Evolutionary conservation across 2,797 vertebrate species (phyloP), one percentile per base, ranked within the genome.

Genomic region (Cuniculus paca): DNA sequence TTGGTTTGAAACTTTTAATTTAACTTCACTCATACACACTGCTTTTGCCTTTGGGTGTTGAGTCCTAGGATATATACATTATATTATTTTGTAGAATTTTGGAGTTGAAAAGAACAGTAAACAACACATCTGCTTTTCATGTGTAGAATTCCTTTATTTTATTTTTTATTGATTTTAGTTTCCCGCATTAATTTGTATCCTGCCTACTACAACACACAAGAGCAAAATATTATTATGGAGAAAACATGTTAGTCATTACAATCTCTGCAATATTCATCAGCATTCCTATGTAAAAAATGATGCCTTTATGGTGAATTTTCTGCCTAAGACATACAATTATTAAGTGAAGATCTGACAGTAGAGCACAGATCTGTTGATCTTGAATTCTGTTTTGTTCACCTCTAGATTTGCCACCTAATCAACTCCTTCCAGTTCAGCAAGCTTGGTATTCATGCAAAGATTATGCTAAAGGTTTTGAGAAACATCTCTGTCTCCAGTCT

Each of bases 51-150:
- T 50, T 75, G 39, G 4, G 28, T 9, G 1, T 65, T 50, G 19
- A 68, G 28, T 13, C 48, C 61, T 92, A 65, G 45, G 45, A 75
- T 83, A 80, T 88, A 48, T 54, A 63, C 5, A 28, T 14, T 77
- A 45, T 79, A n/a, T 74, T 89, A 52, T 70, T 93, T 82, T 68
- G n/a, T 81, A 93, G 70, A 68, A 83, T 56, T 79, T 91, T 74
- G 52, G 26, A 83, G 7, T 58, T 70, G 70, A 75, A 92, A 90
- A 61, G 52, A 77, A 19, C 52, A 42, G 28, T 65, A 94, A 78
- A 78, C 28, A 65, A 65, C 74, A 80, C 34, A 16, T 81, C 36
- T 63, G 3, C 14, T 81, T n/a, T 14, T 96, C 50, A 48, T 48
- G 9, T 50, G 3, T 13, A 72, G 3, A 9, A 34, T 74, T 79